phyloP scores from a whole-genome alignment of 2,113 vertebrate species.

The Piaya cayana region DNA sequence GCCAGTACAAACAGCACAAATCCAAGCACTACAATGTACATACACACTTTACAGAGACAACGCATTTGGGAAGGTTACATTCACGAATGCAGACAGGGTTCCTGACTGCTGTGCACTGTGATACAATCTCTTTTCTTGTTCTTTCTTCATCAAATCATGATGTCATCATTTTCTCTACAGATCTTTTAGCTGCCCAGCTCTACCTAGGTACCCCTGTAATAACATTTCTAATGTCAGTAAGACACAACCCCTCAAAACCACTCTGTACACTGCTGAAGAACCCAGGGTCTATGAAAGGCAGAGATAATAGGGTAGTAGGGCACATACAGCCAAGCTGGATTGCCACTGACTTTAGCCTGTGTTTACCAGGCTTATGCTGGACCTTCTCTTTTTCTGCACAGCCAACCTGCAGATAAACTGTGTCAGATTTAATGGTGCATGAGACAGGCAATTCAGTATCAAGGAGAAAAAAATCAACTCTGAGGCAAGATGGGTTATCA shows the following conservation, averaged over 20 bases:
- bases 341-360: not conserved
- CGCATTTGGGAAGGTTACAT: not conserved
- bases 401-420: not conserved
- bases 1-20: not conserved
- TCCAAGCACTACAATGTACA: not conserved
- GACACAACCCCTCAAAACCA: not conserved
- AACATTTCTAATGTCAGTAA: not conserved
- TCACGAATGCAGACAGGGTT: not conserved
- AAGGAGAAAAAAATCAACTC: not conserved
- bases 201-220: fast-evolving
- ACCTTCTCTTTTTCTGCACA: constrained; percentile 6
- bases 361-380: not conserved
- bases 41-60: not conserved
- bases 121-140: not conserved
- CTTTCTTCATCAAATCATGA: not conserved
- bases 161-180: not conserved
- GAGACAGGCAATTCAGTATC: constrained; percentile 25
- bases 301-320: not conserved
- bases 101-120: not conserved
- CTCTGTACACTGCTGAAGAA: not conserved
- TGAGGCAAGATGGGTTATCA: constrained; percentile 35
- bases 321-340: not conserved
- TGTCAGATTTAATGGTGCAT: constrained; percentile 36
- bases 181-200: not conserved
- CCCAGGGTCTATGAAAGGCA: not conserved